Evolutionary conservation across 2,113 vertebrate species (phyloP).

Genomic region (Bagarius yarrelli): DNA sequence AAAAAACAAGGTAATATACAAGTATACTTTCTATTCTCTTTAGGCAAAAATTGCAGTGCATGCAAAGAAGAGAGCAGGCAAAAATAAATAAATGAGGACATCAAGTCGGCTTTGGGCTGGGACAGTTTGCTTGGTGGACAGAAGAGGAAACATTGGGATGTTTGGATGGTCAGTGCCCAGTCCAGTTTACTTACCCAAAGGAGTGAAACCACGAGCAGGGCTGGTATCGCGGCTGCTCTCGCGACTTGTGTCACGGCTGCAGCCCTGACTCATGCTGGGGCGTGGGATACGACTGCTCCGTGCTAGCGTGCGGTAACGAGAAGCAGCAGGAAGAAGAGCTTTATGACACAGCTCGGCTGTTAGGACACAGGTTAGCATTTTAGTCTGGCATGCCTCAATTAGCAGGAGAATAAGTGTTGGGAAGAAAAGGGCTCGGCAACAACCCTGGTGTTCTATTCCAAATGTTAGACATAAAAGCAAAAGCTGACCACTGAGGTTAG

Average conservation of each 20-base stretch:
- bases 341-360: conserved; percentile 88
- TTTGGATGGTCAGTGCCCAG: conserved; percentile 49
- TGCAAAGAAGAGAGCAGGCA: conserved; percentile 65
- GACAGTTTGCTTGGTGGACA: background rate
- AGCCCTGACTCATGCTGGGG: conserved; percentile 99
- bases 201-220: conserved; percentile 94
- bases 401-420: background rate
- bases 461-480: conserved; percentile 44
- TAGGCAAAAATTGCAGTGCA: conserved; percentile 46
- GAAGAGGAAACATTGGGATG: background rate
- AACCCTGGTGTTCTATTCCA: conserved; percentile 1
- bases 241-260: conserved; percentile 99
- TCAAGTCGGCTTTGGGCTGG: conserved; percentile 24
- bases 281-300: conserved; percentile 99
- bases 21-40: no score
- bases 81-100: no score
- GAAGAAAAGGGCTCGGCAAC: background rate
- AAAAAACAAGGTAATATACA: no score
- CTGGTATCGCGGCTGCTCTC: conserved; percentile 99
- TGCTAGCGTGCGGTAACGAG: conserved; percentile 95
- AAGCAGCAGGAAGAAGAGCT: conserved; percentile 93
- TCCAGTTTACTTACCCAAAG: conserved; percentile 90
- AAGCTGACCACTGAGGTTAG: background rate
- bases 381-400: conserved; percentile 35
- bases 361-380: conserved; percentile 71